Percentiles rank a stretch among this genome's conserved stretches.
phyloP scores from a whole-genome alignment of 92 coral and sea anemone genomes.

The Parazoanthus swiftii region DNA sequence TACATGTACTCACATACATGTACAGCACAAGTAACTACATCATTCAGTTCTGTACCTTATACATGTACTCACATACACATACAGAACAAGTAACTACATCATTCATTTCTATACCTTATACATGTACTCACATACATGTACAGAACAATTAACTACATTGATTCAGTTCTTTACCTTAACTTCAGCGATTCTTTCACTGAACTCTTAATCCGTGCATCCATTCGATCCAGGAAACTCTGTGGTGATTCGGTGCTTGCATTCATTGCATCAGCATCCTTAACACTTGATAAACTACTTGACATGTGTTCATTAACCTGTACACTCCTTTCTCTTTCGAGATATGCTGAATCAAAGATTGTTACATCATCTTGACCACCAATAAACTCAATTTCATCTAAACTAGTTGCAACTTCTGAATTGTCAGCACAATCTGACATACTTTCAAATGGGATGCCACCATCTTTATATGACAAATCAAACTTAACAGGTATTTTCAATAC shows the following conservation, averaged over 20 bases:
- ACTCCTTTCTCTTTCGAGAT: conserved; percentile 15
- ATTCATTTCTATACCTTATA: no score
- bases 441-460: conserved; percentile 42
- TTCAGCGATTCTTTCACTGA: conserved; percentile 77
- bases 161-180: conserved; percentile 59
- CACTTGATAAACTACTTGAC: neutral
- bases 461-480: conserved; percentile 52
- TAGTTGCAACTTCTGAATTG: conserved; percentile 27
- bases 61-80: no score
- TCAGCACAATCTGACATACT: conserved; percentile 29
- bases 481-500: conserved; percentile 84
- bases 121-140: no score
- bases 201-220: conserved; percentile 73
- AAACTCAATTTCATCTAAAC: conserved; percentile 29
- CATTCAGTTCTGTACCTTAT: no score
- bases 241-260: conserved; percentile 38
- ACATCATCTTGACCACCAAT: conserved; percentile 35
- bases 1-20: no score
- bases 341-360: conserved; percentile 22
- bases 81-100: no score
- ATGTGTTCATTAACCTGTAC: conserved; percentile 6
- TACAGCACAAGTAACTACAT: no score
- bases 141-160: no score
- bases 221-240: conserved; percentile 62
- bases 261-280: neutral